A percentile compares a stretch with the other conserved stretches of the same genome.
These are phyloP conservation scores for Branchipolynoe longqiensis DNA, from an alignment of 2,888 invertebrate species.

Conservation along the genomic window DNA sequence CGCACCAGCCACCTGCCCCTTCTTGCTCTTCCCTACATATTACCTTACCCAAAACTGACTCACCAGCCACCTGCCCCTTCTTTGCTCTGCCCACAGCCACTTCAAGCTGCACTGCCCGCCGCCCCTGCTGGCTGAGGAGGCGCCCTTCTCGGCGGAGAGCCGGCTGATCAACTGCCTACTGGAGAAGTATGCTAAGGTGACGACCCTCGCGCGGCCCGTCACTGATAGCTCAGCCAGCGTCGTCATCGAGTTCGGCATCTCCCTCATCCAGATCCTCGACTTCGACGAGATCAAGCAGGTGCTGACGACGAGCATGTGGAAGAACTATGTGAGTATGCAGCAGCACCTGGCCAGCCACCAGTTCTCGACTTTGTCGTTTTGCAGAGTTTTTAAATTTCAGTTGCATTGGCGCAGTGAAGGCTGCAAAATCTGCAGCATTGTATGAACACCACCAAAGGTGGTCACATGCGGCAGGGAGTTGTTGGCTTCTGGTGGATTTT, in stretches of 20 bases:
- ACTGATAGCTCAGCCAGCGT: constrained; percentile 48
- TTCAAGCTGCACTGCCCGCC: constrained; percentile 15
- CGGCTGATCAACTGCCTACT: constrained; percentile 61
- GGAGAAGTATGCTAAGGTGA: constrained; percentile 55
- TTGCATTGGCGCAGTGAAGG: no score
- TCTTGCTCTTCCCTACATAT: no score
- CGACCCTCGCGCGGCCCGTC: constrained; percentile 60
- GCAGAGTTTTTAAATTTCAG: no score
- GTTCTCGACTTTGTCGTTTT: no score
- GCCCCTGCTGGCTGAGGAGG: background rate
- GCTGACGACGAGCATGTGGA: constrained; percentile 59
- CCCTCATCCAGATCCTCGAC: constrained; percentile 60
- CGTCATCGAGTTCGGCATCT: constrained; percentile 57
- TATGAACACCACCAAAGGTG: no score
- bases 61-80: no score
- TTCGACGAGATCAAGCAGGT: constrained; percentile 61
- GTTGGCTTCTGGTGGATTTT: no score
- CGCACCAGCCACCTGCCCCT: no score
- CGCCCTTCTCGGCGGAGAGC: constrained; percentile 55
- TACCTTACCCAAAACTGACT: no score
- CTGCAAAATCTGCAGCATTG: no score
- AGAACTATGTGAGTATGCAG: constrained; percentile 57
- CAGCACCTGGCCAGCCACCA: no score
- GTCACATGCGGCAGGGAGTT: no score
- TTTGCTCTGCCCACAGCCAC: constrained; percentile 6